Evolutionary conservation across 2,888 invertebrate genomes (phyloP), one percentile per base, ranked within the genome.

Genomic region (Zootermopsis nevadensis): DNA sequence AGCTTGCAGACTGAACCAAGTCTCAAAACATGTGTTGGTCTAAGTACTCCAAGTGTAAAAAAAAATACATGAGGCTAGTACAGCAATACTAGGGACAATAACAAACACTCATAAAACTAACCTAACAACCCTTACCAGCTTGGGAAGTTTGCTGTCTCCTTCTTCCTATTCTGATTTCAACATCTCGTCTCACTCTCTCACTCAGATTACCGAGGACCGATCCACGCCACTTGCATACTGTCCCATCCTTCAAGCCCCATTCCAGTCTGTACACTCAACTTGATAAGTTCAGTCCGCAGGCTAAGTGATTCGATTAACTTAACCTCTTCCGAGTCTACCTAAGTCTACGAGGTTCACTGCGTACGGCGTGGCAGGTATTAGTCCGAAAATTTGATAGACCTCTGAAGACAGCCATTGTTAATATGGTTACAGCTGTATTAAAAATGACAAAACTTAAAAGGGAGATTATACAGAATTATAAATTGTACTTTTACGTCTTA

Each of bases 91-190:
- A 55, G 19, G 55, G 55, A 67, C 67, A 67, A 67, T n/a, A 67
- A 67, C 30, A n/a, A 69, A 69, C 69, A 69, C 69, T 69, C 69
- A 33, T 69, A 33, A 69, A 69, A 69, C 69, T 69, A 60, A 60
- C 60, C 60, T 60, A 27, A 60, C 60, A 60, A 60, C 60, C 60
- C 60, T 60, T 60, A 60, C 60, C 60, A 60, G 60, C 60, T 60
- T 60, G 60, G 60, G n/a, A 60, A 27, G 27, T 60, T 3, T 33
- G 0, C 33, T 31, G 31, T 69, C 69, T 69, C 69, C 27, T 33
- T 69, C 69, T 8, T 22, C 8, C 69, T 69, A 22, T 69, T 27
- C 31, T 33, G 33, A 33, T 69, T 69, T 22, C 69, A 30, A 22
- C 22, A 69, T 69, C 33, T 33, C 27, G 30, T 33, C 69, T 33